phyloP scores from a whole-genome alignment of 2,113 vertebrate genomes.

The Crotalus tigris region DNA sequence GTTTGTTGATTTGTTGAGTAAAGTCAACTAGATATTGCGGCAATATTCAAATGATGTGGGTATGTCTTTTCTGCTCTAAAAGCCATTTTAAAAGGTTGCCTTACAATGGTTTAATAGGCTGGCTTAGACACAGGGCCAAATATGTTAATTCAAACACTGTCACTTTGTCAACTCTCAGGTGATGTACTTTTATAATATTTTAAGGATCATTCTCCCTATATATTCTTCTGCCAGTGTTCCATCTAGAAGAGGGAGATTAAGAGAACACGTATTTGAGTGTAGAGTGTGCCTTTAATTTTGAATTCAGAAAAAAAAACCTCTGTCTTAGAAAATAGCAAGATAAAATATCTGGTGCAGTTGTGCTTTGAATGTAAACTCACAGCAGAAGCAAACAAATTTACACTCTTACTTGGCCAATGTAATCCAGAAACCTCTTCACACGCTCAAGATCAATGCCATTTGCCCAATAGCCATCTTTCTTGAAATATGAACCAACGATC shows the following conservation, averaged over 20 bases:
- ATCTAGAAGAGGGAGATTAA: not conserved
- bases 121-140: too few species aligned
- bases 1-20: not conserved
- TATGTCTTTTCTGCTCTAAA: not conserved
- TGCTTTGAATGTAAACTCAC: not conserved
- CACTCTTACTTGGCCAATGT: slow-evolving; percentile 65
- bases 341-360: not conserved
- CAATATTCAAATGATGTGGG: not conserved
- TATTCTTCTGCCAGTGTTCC: not conserved
- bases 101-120: not conserved
- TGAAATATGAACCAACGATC: slow-evolving; percentile 85
- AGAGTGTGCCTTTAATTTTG: not conserved
- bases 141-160: not conserved
- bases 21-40: not conserved
- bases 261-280: not conserved
- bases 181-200: not conserved
- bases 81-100: not conserved
- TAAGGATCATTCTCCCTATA: not conserved
- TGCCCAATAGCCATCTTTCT: slow-evolving; percentile 79
- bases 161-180: not conserved
- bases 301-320: not conserved
- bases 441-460: slow-evolving; percentile 69
- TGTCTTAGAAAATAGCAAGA: not conserved
- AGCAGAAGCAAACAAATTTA: slow-evolving; percentile 46
- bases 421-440: slow-evolving; percentile 78